Conservation (phyloP, 64 coral and sea anemone genomes). For the Acropora tenuis region DNA sequence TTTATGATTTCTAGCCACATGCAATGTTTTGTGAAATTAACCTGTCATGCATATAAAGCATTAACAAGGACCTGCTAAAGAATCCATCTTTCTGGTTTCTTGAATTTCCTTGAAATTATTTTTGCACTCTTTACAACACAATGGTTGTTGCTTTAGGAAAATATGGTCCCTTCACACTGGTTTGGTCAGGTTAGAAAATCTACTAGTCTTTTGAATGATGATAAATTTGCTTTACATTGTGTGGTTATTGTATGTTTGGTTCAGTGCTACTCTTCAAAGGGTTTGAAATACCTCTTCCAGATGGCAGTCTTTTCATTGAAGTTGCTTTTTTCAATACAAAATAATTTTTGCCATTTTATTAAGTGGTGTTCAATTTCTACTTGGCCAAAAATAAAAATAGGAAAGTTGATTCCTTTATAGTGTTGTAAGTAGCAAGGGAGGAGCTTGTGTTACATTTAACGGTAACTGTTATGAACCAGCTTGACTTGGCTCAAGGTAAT, state of each 20-base stretch:
- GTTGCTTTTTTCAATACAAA: background rate
- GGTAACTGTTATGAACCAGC: background rate
- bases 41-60: conserved; percentile 11
- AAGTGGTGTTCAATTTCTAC: background rate
- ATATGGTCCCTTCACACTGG: conserved; percentile 56
- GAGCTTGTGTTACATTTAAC: background rate
- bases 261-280: background rate
- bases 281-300: background rate
- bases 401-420: background rate
- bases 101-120: background rate
- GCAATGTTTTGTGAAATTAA: background rate
- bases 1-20: conserved; percentile 23
- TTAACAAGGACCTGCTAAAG: conserved; percentile 3
- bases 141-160: conserved; percentile 54
- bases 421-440: background rate
- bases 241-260: background rate
- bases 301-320: background rate
- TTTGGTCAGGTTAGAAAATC: conserved; percentile 62
- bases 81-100: background rate
- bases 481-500: background rate
- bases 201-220: background rate
- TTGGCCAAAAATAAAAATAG: background rate
- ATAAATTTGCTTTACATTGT: background rate
- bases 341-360: background rate
- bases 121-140: background rate